A percentile compares a stretch with the other conserved stretches of the same genome.
Conservation (phyloP, 2,113 vertebrate genomes). For the Pardalotus punctatus region DNA sequence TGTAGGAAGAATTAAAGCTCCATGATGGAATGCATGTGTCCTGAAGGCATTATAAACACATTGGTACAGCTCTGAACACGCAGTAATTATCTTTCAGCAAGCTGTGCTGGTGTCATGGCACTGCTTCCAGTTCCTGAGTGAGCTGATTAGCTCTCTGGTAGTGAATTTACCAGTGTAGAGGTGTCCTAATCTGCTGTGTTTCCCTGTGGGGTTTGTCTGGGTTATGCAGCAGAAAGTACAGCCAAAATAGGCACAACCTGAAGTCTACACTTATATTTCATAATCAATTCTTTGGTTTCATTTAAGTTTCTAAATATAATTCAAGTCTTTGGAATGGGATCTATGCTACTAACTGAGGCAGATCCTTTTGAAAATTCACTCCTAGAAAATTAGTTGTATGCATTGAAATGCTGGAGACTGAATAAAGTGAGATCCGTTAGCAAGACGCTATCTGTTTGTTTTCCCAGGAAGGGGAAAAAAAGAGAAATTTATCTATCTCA, state of each 20-base stretch:
- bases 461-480: not conserved
- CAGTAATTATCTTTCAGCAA: not conserved
- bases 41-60: not conserved
- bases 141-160: not conserved
- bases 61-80: not conserved
- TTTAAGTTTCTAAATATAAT: not conserved
- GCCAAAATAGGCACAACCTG: not conserved
- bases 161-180: not conserved
- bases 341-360: not conserved
- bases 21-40: not conserved
- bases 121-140: not conserved
- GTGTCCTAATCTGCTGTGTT: not conserved
- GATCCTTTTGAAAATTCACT: not conserved
- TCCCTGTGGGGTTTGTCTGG: not conserved
- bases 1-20: not conserved
- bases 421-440: not conserved
- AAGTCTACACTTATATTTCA: not conserved
- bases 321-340: not conserved
- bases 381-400: not conserved
- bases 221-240: not conserved
- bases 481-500: not conserved
- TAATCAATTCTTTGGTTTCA: accelerated
- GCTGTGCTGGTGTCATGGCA: not conserved
- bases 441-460: not conserved
- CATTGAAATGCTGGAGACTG: not conserved